Base-by-base conservation (phyloP, 2,888 invertebrate genomes). In the Melanostoma mellinum region DNA sequence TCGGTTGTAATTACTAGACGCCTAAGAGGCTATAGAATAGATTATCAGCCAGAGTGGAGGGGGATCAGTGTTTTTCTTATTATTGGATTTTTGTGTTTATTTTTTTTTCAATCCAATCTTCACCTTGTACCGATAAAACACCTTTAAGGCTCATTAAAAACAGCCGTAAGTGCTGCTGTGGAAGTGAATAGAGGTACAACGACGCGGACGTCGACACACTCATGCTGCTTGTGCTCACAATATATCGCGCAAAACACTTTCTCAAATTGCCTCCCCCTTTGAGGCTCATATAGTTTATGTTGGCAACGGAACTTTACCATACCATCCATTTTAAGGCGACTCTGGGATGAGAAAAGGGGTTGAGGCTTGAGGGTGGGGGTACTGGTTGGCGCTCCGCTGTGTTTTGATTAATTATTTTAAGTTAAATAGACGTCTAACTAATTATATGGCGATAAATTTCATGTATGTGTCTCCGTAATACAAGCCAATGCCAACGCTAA, bases 381-480 rank as follows among this genome's bases (percentile, higher is more conserved):
- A n/a, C 40, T 33, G 35, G 8, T 53, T 9, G 68, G 69, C 63
- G 58, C 69, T 69, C 52, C 36, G 33, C 60, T 60, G 74, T 56
- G 73, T 79, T 79, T 79, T 84, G 84, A 84, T 87, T 87, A 86
- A 87, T 87, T 86, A 85, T 85, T 81, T 85, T 81, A 78, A 85
- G 80, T 85, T 87, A 86, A 86, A 86, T 87, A 80, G 86, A 87
- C 87, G 86, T 85, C 85, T 86, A 86, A 87, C 87, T 87, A 87
- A 87, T 87, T 87, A 87, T 85, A 74, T 78, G 61, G 85, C 78
- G 87, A 87, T 86, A 87, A 86, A 87, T 87, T 86, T 86, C 86
- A 85, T 86, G 86, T 86, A 86, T 86, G 85, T 86, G 82, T 85
- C 77, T 69, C 74, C 48, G 84, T 69, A 67, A 52, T 74, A 84